A percentile compares a stretch with the other conserved stretches of the same genome.
These are phyloP conservation scores for Columbina picui DNA, from an alignment of 2,113 vertebrate genomes.

Conservation along the genomic window DNA sequence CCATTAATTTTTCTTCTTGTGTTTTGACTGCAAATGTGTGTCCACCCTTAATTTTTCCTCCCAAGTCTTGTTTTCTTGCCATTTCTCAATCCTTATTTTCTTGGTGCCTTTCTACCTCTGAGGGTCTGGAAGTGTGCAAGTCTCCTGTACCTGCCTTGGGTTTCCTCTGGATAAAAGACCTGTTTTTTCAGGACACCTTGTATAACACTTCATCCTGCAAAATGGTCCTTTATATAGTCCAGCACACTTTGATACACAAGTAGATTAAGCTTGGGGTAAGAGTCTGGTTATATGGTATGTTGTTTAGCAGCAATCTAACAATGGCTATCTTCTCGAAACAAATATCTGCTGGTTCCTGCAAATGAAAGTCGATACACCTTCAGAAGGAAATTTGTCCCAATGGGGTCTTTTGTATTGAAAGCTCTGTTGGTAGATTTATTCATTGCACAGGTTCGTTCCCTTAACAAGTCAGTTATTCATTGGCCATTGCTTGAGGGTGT, in stretches of 20 bases:
- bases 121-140: neutral
- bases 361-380: slow-evolving; percentile 52
- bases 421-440: slow-evolving; percentile 68
- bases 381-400: slow-evolving; percentile 49
- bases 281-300: neutral
- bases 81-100: neutral
- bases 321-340: slow-evolving; percentile 20
- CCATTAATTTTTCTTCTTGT: neutral
- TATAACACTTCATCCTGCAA: neutral
- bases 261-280: neutral
- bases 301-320: slow-evolving; percentile 17
- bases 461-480: slow-evolving; percentile 72
- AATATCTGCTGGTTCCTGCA: slow-evolving; percentile 43
- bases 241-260: neutral
- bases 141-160: neutral
- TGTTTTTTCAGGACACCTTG: neutral
- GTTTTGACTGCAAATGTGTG: neutral
- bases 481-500: slow-evolving; percentile 37
- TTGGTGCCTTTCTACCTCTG: neutral
- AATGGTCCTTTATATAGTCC: neutral
- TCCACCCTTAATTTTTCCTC: neutral
- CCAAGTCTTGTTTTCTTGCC: rapidly evolving
- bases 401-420: slow-evolving; percentile 49
- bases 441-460: slow-evolving; percentile 20
- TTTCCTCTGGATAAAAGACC: neutral